Base-by-base conservation (phyloP, 1,140 invertebrate genomes). In the Heliconius hewitsoni region DNA sequence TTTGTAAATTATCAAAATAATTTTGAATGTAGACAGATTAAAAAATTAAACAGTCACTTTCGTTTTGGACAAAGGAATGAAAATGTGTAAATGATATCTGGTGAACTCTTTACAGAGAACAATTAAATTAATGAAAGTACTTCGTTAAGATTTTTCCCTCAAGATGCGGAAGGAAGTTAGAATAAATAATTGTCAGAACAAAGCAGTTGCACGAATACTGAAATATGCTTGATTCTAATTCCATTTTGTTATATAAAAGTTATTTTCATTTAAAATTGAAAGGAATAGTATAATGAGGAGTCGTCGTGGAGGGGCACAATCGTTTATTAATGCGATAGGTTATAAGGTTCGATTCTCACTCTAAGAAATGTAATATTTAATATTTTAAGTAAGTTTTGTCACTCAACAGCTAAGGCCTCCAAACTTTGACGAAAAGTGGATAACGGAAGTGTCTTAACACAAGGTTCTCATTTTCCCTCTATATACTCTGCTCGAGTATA, bases 181-280 rank as follows among this genome's bases (percentile, higher is more conserved):
- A 66, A 66, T 66, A 66, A 66, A 66, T 66, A 66, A 66, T 66
- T 66, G 60, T 66, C 60, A 66, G 60, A 66, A 66, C 60, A 66
- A 66, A 66, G 60, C 60, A 30, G 60, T 66, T 66, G 60, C 60
- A 66, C 60, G 60, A 66, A 66, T 23, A 66, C 8, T 66, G 60
- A 66, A 66, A 30, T 66, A 66, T 66, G 30, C 60, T 30, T 27
- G 9, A 66, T 60, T 60, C n/a, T 60, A 60, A 60, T 66, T 66
- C 60, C 27, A 23, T 66, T 66, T 30, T 30, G 60, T 30, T 66
- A 66, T 16, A 66, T 27, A 66, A 66, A 66, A 66, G 27, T 66
- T 66, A 66, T 66, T 66, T 66, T 66, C 9, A 30, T 23, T 66
- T 30, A 16, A 66, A 66, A 23, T 57, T 9, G 23, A 66, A 30